Percentiles rank a stretch among this genome's conserved stretches.
These are phyloP conservation scores for Lasius platythorax DNA, from an alignment of 2,888 invertebrate genomes.

Conservation along the genomic window DNA sequence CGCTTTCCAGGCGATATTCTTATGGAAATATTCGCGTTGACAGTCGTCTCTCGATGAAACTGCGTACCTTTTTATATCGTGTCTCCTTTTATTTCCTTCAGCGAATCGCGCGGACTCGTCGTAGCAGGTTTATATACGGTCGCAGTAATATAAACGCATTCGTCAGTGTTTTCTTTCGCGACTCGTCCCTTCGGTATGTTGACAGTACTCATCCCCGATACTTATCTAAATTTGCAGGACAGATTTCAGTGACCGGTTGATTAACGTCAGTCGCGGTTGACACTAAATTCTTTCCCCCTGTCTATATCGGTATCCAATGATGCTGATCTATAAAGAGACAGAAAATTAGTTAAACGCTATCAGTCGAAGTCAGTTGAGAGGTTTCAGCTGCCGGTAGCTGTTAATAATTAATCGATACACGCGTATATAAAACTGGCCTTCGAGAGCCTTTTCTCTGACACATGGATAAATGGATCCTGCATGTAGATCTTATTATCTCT, in stretches of 20 bases:
- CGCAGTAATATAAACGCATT: constrained; percentile 10
- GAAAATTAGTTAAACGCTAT: not conserved
- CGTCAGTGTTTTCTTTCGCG: constrained; percentile 36
- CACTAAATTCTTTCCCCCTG: constrained; percentile 24
- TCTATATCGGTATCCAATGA: not conserved
- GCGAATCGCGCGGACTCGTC: not conserved
- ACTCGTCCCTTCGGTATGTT: constrained; percentile 34
- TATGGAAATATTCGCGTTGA: constrained; percentile 22
- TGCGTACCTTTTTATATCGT: constrained; percentile 19
- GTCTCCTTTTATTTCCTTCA: constrained; percentile 18
- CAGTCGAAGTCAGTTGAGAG: not conserved
- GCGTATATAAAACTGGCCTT: not conserved
- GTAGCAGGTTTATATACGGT: constrained; percentile 14
- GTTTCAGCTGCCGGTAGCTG: not conserved
- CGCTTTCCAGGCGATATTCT: constrained; percentile 34
- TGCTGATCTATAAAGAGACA: not conserved
- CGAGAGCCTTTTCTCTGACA: not conserved
- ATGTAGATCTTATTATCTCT: too few species aligned
- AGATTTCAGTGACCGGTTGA: constrained; percentile 13
- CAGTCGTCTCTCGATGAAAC: constrained; percentile 19
- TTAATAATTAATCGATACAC: not conserved
- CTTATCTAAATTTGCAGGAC: constrained; percentile 44
- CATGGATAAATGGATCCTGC: not conserved
- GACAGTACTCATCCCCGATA: constrained; percentile 41
- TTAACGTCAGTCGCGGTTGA: constrained; percentile 40